Conservation (phyloP, 1,140 invertebrate genomes). For the Meloidogyne floridensis region DNA sequence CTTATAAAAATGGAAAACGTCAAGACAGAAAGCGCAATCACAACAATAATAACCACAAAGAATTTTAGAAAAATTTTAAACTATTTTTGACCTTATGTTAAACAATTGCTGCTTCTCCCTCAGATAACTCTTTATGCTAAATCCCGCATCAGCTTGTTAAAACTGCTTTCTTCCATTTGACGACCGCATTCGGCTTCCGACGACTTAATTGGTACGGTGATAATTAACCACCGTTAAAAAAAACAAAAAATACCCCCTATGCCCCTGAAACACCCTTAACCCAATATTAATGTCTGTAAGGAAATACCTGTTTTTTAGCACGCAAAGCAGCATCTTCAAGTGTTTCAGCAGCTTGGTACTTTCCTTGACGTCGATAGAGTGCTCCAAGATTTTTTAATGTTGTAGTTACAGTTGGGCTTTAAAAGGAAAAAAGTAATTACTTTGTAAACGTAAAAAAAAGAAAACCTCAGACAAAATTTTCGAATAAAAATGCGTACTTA, state of each 20-base stretch:
- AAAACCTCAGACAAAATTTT: not conserved
- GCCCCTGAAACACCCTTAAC: not conserved
- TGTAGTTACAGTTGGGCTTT: conserved; percentile 87
- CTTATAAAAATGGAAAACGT: not conserved
- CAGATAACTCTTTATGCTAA: not conserved
- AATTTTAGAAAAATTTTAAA: not conserved
- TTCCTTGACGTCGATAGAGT: conserved; percentile 92
- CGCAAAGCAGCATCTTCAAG: conserved; percentile 93
- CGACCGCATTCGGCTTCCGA: not conserved
- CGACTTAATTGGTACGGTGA: not conserved
- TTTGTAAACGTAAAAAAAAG: not conserved
- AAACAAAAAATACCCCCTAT: not conserved
- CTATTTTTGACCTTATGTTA: not conserved
- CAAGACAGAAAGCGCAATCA: conserved; percentile 1
- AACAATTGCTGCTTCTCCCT: not conserved
- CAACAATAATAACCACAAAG: not conserved
- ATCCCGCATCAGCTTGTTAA: not conserved
- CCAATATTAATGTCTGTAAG: not conserved
- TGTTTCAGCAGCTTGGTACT: conserved; percentile 97
- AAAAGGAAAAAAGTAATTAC: conserved; percentile 63
- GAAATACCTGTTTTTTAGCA: conserved; percentile 80
- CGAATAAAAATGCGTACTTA: conserved; percentile 69
- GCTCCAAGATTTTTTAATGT: conserved; percentile 95
- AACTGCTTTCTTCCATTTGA: conserved; percentile 8
- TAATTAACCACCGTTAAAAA: not conserved